Percentiles rank a stretch among this genome's conserved stretches.
phyloP scores from a whole-genome alignment of 2,113 vertebrate species.

The Campylorhamphus procurvoides region DNA sequence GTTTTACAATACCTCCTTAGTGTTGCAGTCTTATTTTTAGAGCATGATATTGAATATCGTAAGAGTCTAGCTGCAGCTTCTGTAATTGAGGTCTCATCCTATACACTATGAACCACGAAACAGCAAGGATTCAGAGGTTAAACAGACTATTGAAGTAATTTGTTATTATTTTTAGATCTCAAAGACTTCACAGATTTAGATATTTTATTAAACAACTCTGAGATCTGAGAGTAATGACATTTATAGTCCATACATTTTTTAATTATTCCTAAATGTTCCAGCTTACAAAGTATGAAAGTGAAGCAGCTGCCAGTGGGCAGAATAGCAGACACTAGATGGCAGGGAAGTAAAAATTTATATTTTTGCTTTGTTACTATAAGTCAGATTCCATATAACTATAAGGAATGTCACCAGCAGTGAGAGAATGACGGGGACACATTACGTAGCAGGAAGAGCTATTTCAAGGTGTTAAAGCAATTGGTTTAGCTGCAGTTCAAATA shows the following conservation, averaged over 20 bases:
- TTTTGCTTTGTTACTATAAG: neutral
- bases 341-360: neutral
- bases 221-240: neutral
- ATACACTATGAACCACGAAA: neutral
- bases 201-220: neutral
- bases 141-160: neutral
- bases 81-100: neutral
- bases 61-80: neutral
- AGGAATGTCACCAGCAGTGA: neutral
- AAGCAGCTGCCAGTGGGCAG: neutral
- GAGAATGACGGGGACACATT: neutral
- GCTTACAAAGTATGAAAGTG: neutral
- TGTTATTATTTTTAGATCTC: neutral
- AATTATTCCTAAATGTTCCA: neutral
- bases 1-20: neutral
- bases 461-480: neutral
- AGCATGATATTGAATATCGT: neutral
- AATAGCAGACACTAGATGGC: neutral
- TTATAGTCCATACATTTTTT: neutral
- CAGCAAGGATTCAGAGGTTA: neutral
- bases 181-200: neutral
- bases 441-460: neutral
- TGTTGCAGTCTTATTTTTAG: neutral
- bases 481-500: neutral
- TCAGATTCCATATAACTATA: neutral